Conservation (phyloP, 2,888 invertebrate genomes). For the Watsonalla cultraria region DNA sequence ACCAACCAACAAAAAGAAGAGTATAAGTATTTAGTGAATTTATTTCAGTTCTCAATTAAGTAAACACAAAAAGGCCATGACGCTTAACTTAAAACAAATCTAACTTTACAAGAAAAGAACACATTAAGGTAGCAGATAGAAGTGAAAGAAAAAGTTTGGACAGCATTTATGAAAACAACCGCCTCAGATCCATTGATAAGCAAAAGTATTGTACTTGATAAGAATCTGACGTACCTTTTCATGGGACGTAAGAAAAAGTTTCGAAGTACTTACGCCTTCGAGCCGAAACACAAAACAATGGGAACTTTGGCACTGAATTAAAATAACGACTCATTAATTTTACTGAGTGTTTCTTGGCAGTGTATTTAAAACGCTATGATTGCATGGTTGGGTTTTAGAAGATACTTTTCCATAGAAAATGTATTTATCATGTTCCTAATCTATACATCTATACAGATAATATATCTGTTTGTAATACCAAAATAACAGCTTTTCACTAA, state of each 20-base stretch:
- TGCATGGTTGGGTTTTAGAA: background rate
- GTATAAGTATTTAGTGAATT: background rate
- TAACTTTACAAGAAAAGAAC: background rate
- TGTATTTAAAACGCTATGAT: background rate
- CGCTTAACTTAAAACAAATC: background rate
- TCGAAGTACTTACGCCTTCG: conserved; percentile 40
- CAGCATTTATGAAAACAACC: conserved; percentile 33
- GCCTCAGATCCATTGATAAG: conserved; percentile 43
- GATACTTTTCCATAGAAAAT: too few relatives aligned
- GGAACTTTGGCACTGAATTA: conserved; percentile 68
- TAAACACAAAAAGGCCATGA: background rate
- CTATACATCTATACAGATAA: too few relatives aligned
- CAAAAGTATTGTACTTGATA: conserved; percentile 61
- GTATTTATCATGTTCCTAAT: too few relatives aligned
- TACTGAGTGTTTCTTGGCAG: background rate
- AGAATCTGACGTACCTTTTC: conserved; percentile 48
- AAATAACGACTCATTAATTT: conserved; percentile 40
- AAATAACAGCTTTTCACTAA: too few relatives aligned
- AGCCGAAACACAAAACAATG: conserved; percentile 60
- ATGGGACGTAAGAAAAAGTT: conserved; percentile 45
- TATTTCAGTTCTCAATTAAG: background rate
- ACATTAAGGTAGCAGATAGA: background rate
- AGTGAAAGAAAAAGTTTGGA: conserved; percentile 1
- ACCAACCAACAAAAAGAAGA: too few relatives aligned
- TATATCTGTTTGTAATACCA: too few relatives aligned